Evolutionary conservation across 1,140 invertebrate species (phyloP).

Genomic region (Hycleus cichorii): DNA sequence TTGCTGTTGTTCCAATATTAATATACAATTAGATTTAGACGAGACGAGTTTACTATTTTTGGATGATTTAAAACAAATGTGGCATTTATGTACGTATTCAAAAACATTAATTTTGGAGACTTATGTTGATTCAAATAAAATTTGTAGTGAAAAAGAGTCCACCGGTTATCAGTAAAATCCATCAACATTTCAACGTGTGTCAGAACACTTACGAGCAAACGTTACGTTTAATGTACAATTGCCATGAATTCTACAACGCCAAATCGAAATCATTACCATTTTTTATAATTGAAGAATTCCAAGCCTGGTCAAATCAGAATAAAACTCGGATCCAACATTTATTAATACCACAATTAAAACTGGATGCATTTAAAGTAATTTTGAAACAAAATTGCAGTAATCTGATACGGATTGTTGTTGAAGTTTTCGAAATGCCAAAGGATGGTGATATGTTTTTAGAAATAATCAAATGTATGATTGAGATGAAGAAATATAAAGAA

Average conservation of each 20-base stretch:
- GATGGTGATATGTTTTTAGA: constrained; percentile 48
- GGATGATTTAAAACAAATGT: constrained; percentile 24
- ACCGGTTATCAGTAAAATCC: constrained; percentile 44
- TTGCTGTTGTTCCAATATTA: constrained; percentile 23
- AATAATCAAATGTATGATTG: constrained; percentile 46
- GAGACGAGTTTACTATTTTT: constrained; percentile 18
- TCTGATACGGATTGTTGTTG: constrained; percentile 47
- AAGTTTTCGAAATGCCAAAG: constrained; percentile 47
- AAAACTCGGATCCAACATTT: constrained; percentile 36
- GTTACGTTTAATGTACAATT: constrained; percentile 49
- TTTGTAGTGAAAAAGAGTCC: constrained; percentile 50
- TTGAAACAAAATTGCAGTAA: constrained; percentile 47
- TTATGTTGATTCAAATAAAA: not conserved
- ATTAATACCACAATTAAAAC: constrained; percentile 48
- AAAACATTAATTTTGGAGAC: constrained; percentile 14
- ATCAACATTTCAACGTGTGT: constrained; percentile 44
- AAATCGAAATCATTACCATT: constrained; percentile 50
- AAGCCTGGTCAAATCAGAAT: constrained; percentile 41
- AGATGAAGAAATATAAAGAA: constrained; percentile 54
- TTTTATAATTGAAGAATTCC: constrained; percentile 54
- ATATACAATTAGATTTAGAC: constrained; percentile 24
- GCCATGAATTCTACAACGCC: constrained; percentile 47
- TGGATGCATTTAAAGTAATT: constrained; percentile 53
- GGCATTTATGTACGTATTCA: constrained; percentile 24
- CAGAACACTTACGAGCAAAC: constrained; percentile 50